These are phyloP conservation scores for Heliconius ismenius DNA, from an alignment of 2,888 invertebrate species.

Conservation along the genomic window DNA sequence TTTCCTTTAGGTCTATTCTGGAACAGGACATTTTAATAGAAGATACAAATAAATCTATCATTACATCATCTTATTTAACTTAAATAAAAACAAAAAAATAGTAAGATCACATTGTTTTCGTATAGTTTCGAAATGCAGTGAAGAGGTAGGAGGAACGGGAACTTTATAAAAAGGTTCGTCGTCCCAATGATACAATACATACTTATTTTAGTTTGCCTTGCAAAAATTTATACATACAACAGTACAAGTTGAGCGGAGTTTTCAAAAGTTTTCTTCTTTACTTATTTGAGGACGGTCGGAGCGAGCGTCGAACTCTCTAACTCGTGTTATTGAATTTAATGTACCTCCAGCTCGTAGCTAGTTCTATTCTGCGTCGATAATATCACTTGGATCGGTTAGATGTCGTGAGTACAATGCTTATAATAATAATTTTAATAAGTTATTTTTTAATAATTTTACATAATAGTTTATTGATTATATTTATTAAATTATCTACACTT, in stretches of 20 bases:
- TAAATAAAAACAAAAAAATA: conserved; percentile 1
- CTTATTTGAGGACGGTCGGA: conserved; percentile 80
- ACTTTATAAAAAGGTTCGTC: conserved; percentile 36
- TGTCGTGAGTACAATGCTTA: conserved; percentile 42
- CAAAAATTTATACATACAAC: conserved; percentile 69
- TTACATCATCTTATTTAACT: background rate
- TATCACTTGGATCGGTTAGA: conserved; percentile 67
- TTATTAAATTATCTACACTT: background rate
- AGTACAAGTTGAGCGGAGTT: conserved; percentile 73
- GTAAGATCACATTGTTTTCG: conserved; percentile 29
- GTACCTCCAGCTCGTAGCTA: conserved; percentile 70
- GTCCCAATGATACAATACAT: conserved; percentile 36
- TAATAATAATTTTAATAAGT: background rate
- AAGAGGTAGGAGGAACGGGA: conserved; percentile 18
- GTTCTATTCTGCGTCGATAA: conserved; percentile 70
- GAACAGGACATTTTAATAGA: no score
- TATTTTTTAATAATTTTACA: background rate
- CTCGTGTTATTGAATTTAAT: conserved; percentile 82
- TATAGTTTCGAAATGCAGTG: conserved; percentile 23
- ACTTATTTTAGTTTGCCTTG: conserved; percentile 62
- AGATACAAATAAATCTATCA: background rate
- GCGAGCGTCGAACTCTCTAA: conserved; percentile 79
- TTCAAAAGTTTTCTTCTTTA: conserved; percentile 76
- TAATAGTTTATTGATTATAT: background rate
- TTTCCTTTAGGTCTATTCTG: no score